Percentiles rank a stretch among this genome's conserved stretches.
These are phyloP conservation scores for Ophion obscuratus DNA, from an alignment of 2,888 invertebrate genomes.

Conservation along the genomic window DNA sequence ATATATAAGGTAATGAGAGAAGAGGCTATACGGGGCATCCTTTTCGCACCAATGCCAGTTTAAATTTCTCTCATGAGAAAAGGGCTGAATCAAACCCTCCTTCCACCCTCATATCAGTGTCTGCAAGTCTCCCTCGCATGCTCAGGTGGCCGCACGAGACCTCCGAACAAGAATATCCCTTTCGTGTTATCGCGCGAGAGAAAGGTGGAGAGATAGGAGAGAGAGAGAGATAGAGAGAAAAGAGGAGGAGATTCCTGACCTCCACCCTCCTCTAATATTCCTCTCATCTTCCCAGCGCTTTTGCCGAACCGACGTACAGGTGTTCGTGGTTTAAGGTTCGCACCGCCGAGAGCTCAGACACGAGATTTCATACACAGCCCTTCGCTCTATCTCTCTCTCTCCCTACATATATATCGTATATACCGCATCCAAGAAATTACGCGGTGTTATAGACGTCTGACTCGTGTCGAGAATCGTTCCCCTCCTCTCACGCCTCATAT, in stretches of 20 bases:
- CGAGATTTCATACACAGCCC: slow-evolving; percentile 60
- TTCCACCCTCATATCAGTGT: slow-evolving; percentile 28
- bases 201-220: slow-evolving; percentile 27
- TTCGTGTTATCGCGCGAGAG: slow-evolving; percentile 54
- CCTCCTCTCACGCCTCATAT: slow-evolving; percentile 43
- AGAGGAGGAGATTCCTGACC: slow-evolving; percentile 11
- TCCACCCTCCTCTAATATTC: slow-evolving; percentile 30
- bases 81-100: slow-evolving; percentile 6
- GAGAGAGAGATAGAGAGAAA: slow-evolving; percentile 60
- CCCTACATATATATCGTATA: slow-evolving; percentile 6
- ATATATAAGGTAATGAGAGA: slow-evolving; percentile 4
- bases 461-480: slow-evolving; percentile 62
- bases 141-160: slow-evolving; percentile 45
- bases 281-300: slow-evolving; percentile 52
- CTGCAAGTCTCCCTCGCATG: slow-evolving; percentile 51
- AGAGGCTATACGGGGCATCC: slow-evolving; percentile 12
- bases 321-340: slow-evolving; percentile 69
- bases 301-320: slow-evolving; percentile 67
- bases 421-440: slow-evolving; percentile 50
- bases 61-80: not conserved
- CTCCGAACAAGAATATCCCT: slow-evolving; percentile 46
- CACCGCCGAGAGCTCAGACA: slow-evolving; percentile 63
- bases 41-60: slow-evolving; percentile 39
- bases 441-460: slow-evolving; percentile 64
- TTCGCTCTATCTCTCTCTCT: slow-evolving; percentile 3